Conservation (phyloP, 2,888 invertebrate species). For the Chymomyza caudatula region DNA sequence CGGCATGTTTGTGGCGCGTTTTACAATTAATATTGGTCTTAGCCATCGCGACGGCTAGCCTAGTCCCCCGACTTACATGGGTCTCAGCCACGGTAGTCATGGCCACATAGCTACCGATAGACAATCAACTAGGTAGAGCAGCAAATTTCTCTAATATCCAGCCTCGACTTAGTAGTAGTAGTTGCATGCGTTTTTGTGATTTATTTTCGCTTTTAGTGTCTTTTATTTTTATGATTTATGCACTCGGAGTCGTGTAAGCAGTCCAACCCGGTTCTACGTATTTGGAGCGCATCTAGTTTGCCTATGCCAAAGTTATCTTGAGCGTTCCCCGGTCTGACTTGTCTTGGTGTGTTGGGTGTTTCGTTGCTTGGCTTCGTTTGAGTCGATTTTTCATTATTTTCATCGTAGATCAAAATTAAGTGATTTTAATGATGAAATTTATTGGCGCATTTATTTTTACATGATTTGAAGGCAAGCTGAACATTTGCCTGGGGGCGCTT, state of each 20-base stretch:
- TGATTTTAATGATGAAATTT: conserved; percentile 65
- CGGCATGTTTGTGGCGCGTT: conserved; percentile 38
- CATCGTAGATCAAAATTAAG: conserved; percentile 64
- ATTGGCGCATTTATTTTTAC: conserved; percentile 56
- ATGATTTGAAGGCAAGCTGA: conserved; percentile 41
- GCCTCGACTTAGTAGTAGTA: conserved; percentile 36
- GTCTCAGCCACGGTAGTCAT: conserved; percentile 22
- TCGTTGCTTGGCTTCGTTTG: conserved; percentile 11
- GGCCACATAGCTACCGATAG: background rate
- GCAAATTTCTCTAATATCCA: conserved; percentile 55
- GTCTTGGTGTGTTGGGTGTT: background rate
- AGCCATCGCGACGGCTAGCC: background rate
- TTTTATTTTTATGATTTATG: conserved; percentile 68
- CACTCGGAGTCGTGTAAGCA: conserved; percentile 6
- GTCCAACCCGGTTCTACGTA: conserved; percentile 5
- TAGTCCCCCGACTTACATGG: conserved; percentile 10
- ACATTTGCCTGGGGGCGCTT: conserved; percentile 22
- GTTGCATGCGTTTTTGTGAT: conserved; percentile 38
- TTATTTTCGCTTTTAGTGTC: conserved; percentile 69
- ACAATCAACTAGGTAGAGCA: background rate
- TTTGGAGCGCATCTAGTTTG: conserved; percentile 5
- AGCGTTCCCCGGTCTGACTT: conserved; percentile 20
- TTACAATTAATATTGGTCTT: conserved; percentile 59
- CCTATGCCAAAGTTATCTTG: conserved; percentile 20
- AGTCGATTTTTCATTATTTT: conserved; percentile 52